These are phyloP conservation scores for Nycteola revayana DNA, from an alignment of 2,888 invertebrate species.

Conservation along the genomic window DNA sequence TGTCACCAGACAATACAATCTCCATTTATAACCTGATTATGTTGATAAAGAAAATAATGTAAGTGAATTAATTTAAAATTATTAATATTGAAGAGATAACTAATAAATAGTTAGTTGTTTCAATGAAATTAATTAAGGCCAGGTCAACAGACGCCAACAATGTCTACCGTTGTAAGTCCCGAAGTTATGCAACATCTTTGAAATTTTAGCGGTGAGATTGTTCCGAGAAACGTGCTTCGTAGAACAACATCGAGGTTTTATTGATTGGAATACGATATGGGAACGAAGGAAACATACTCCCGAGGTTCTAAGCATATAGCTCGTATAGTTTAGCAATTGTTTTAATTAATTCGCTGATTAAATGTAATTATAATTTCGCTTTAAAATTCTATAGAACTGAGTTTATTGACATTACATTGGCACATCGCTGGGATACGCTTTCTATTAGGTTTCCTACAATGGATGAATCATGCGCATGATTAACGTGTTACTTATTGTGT, in stretches of 20 bases:
- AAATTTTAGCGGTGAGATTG: slow-evolving; percentile 57
- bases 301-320: slow-evolving; percentile 60
- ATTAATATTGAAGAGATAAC: slow-evolving; percentile 28
- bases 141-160: slow-evolving; percentile 64
- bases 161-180: slow-evolving; percentile 51
- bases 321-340: slow-evolving; percentile 43
- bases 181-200: slow-evolving; percentile 69
- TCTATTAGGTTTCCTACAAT: slow-evolving; percentile 22
- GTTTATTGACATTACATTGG: slow-evolving; percentile 32
- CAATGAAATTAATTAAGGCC: slow-evolving; percentile 56
- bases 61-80: slow-evolving; percentile 2
- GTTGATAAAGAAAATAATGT: no score
- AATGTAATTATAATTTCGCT: slow-evolving; percentile 29
- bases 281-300: slow-evolving; percentile 41
- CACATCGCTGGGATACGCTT: slow-evolving; percentile 24
- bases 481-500: slow-evolving; percentile 32
- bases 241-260: slow-evolving; percentile 72
- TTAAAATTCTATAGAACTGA: slow-evolving; percentile 24
- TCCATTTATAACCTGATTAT: no score
- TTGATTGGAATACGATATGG: slow-evolving; percentile 69
- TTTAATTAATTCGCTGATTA: slow-evolving; percentile 42
- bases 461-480: slow-evolving; percentile 28
- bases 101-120: slow-evolving; percentile 36
- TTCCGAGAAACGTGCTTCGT: slow-evolving; percentile 76
- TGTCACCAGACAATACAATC: slow-evolving; percentile 7